Evolutionary conservation across 2,888 invertebrate species (phyloP).

Genomic region (Watsonalla binaria): DNA sequence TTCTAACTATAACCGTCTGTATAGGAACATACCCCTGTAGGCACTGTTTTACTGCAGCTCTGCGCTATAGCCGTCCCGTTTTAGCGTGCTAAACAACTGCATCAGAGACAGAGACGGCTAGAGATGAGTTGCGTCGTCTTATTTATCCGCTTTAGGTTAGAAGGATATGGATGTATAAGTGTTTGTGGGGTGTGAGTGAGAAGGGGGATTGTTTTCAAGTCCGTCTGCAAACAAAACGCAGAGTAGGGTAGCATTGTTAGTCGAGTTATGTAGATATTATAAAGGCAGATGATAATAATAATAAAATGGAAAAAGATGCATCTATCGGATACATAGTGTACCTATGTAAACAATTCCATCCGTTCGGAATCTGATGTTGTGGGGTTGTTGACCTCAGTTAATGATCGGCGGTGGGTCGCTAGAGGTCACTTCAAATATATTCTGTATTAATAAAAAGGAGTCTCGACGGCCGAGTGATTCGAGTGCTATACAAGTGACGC

Average conservation of each 20-base stretch:
- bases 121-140: conserved; percentile 49
- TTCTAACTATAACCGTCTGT: conserved; percentile 41
- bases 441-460: too few species aligned
- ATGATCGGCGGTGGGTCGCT: neutral
- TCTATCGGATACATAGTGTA: conserved; percentile 45
- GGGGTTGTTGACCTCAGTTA: neutral
- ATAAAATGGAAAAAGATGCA: conserved; percentile 44
- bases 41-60: conserved; percentile 65
- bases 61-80: conserved; percentile 42
- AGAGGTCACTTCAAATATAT: too few species aligned
- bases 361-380: neutral
- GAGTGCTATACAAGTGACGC: too few species aligned
- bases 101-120: conserved; percentile 40
- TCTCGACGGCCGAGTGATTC: too few species aligned
- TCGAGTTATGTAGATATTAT: conserved; percentile 53
- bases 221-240: conserved; percentile 57
- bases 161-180: conserved; percentile 47
- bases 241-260: conserved; percentile 66
- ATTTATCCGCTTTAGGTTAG: conserved; percentile 60
- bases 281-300: conserved; percentile 49
- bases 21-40: conserved; percentile 58
- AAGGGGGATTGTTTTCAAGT: conserved; percentile 41
- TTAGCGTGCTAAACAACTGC: conserved; percentile 21
- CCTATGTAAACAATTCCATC: conserved; percentile 34
- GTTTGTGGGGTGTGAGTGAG: conserved; percentile 45